These are phyloP conservation scores for Latrodectus geometricus DNA, from an alignment of 1,140 invertebrate species.

Conservation along the genomic window DNA sequence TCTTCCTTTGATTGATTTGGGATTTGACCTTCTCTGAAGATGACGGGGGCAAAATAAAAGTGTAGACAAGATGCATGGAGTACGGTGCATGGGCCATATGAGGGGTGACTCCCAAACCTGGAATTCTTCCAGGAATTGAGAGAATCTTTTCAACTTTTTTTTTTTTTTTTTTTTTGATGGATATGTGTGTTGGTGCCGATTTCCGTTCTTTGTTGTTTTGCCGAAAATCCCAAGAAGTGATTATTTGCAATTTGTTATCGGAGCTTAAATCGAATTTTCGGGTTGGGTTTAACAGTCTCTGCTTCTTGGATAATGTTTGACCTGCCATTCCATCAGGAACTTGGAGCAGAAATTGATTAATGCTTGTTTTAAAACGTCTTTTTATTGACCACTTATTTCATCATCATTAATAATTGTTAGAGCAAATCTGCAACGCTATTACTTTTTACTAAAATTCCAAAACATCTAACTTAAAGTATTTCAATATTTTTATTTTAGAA, in stretches of 20 bases:
- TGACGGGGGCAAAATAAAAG: neutral
- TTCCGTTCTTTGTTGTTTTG: slow-evolving; percentile 19
- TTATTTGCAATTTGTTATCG: slow-evolving; percentile 15
- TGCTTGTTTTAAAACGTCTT: no score
- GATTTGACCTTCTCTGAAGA: neutral
- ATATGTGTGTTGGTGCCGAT: neutral
- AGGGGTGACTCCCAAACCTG: slow-evolving; percentile 51
- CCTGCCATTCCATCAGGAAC: no score
- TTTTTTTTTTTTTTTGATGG: neutral
- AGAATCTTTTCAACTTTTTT: neutral
- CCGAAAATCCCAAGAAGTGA: slow-evolving; percentile 1
- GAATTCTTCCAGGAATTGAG: slow-evolving; percentile 34
- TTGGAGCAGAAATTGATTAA: no score
- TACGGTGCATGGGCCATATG: neutral
- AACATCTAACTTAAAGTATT: no score
- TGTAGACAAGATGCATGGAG: neutral
- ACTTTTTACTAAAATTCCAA: no score
- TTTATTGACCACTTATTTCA: no score
- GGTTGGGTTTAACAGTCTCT: no score
- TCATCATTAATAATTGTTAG: no score
- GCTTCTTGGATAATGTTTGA: no score
- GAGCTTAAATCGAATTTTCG: slow-evolving; percentile 16
- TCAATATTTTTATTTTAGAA: no score
- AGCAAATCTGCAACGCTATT: no score
- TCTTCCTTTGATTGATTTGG: no score